These are phyloP conservation scores for Scleropages formosus DNA, from an alignment of 2,797 vertebrate genomes.

Conservation along the genomic window DNA sequence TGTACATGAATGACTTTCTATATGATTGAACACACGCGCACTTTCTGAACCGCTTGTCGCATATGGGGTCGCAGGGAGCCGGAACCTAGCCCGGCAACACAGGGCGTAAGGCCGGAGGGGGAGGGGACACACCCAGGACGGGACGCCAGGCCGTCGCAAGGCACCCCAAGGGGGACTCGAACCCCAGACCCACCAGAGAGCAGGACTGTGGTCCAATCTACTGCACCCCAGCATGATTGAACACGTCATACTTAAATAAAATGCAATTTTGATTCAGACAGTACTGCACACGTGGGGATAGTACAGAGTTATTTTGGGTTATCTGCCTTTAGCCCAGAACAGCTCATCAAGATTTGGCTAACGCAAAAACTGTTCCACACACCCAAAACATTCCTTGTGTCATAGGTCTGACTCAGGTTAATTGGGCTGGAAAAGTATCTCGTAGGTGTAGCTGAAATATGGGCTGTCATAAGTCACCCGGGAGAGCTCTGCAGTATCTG, in stretches of 20 bases:
- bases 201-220: no score
- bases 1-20: no score
- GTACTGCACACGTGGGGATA: conserved; percentile 39
- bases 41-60: no score
- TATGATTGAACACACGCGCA: no score
- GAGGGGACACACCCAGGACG: no score
- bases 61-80: no score
- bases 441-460: conserved; percentile 9
- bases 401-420: conserved; percentile 37
- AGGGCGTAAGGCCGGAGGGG: no score
- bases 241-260: background rate
- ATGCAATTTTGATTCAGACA: conserved; percentile 51
- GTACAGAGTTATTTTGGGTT: conserved; percentile 41
- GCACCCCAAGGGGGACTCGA: no score
- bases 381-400: conserved; percentile 46
- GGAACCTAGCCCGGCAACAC: no score
- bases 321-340: conserved; percentile 54
- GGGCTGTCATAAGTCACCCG: background rate
- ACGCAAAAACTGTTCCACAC: conserved; percentile 53
- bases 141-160: no score
- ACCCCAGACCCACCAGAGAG: no score
- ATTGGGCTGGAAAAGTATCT: conserved; percentile 21
- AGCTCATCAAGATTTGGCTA: conserved; percentile 46
- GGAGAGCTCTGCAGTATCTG: background rate
- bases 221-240: no score